Base-by-base conservation (phyloP, 2,888 invertebrate genomes). In the Nineta flava region DNA sequence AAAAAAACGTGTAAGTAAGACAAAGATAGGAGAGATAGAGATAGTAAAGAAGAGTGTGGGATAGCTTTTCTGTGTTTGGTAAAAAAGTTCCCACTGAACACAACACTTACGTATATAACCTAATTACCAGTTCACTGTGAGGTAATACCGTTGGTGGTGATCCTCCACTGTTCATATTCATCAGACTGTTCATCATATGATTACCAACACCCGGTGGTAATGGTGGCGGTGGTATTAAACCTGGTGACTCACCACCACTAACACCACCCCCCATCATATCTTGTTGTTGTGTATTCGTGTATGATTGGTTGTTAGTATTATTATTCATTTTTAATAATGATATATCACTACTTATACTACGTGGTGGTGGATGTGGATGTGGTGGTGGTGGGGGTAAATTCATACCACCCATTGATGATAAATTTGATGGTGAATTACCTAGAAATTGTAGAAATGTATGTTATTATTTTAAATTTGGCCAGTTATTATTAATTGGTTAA, bases 301-400 rank as follows among this genome's bases (percentile, higher is more conserved):
- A 19, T 19, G 26, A 26, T 3, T n/a, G n/a, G 76, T 3, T 26
- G 26, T 26, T 26, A 7, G 26, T 26, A 26, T 26, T 26, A 26
- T 26, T 26, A 26, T 26, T 26, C 26, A 26, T 26, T 13, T 77
- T 77, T 4, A 76, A 74, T 60, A 77, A 73, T 7, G 77, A 75
- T 47, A 77, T 75, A 54, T 73, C 72, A 26, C 76, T 72, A 51
- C 71, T 71, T 10, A 44, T 44, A 44, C 44, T 44, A 38, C 38
- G 38, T 38, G 72, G 70, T 1, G 70, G 73, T 59, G 75, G 71
- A 6, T 26, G 26, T 15, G 76, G 76, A 5, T 75, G 73, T 48
- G 75, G 74, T 9, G 77, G 77, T 53, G 77, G 70, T 43, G 77
- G 76, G 32, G 76, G 75, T 61, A 75, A 73, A 41, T 45, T 45